A percentile compares a stretch with the other conserved stretches of the same genome.
Evolutionary conservation across 1,140 invertebrate genomes (phyloP).

Genomic region (Platyura marginata): DNA sequence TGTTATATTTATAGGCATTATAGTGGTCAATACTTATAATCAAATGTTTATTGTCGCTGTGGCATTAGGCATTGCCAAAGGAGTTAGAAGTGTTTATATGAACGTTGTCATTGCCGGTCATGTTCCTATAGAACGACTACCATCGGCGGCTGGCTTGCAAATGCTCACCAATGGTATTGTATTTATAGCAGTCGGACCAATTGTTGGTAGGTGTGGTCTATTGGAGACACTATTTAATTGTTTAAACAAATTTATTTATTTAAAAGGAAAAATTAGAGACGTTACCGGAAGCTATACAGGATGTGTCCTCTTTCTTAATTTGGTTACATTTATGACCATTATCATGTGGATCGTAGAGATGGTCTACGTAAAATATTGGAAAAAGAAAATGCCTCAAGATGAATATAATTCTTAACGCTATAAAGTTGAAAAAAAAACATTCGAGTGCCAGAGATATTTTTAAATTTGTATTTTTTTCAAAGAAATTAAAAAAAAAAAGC

Average conservation of each 20-base stretch:
- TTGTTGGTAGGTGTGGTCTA: conserved; percentile 36
- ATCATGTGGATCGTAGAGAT: background rate
- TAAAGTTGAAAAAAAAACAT: too few species aligned
- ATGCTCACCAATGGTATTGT: conserved; percentile 40
- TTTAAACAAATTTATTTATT: background rate
- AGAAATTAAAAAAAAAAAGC: too few species aligned
- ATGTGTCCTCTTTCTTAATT: background rate
- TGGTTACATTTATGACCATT: background rate
- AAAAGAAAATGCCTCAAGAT: too few species aligned
- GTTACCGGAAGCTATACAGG: background rate
- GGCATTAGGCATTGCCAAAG: conserved; percentile 41
- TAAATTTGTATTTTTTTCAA: too few species aligned
- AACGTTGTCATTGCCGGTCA: conserved; percentile 45
- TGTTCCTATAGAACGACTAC: conserved; percentile 36
- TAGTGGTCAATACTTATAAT: background rate
- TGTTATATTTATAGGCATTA: background rate
- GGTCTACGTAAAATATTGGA: too few species aligned
- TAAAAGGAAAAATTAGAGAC: background rate
- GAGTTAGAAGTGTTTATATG: conserved; percentile 46
- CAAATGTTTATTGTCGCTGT: background rate
- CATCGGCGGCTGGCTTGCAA: conserved; percentile 42
- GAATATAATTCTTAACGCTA: too few species aligned
- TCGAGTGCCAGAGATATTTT: too few species aligned
- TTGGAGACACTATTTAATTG: background rate
- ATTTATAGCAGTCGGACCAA: conserved; percentile 35